Conservation (phyloP, 2,888 invertebrate species). For the Dolomedes plantarius region DNA sequence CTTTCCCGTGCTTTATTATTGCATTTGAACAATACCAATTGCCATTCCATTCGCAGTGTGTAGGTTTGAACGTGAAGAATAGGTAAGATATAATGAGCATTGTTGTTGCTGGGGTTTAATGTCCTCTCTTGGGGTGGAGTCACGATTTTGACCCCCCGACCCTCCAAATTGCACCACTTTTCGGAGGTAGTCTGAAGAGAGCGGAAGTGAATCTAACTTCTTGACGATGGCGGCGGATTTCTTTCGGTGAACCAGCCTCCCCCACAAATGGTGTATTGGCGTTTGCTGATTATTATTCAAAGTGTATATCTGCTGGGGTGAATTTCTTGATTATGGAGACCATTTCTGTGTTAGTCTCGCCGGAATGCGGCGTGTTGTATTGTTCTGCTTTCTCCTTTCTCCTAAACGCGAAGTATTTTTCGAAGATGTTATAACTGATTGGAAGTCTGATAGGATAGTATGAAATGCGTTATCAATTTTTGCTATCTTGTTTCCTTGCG, state of each 20-base stretch:
- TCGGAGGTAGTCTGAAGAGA: conserved; percentile 30
- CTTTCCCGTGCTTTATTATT: neutral
- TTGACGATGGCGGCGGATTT: neutral
- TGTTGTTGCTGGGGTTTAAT: conserved; percentile 52
- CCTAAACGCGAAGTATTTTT: neutral
- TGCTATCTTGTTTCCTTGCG: too few species aligned
- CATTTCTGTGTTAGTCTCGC: neutral
- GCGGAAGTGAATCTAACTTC: conserved; percentile 38
- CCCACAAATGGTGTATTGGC: neutral
- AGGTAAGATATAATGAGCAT: conserved; percentile 56
- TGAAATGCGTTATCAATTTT: too few species aligned
- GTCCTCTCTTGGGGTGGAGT: conserved; percentile 43
- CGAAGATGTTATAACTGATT: neutral
- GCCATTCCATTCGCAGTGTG: conserved; percentile 30
- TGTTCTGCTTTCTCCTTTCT: too few species aligned
- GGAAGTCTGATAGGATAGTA: neutral
- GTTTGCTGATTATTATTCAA: neutral
- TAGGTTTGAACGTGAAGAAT: conserved; percentile 36
- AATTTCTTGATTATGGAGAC: neutral
- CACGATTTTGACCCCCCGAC: conserved; percentile 62
- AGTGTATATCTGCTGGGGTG: neutral
- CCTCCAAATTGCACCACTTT: conserved; percentile 48
- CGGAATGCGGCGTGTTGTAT: neutral
- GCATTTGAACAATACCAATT: conserved; percentile 37
- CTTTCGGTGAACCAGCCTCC: neutral